Evolutionary conservation across 2,113 vertebrate genomes (phyloP), one percentile per base, ranked within the genome.

Genomic region (Chloropsis hardwickii): DNA sequence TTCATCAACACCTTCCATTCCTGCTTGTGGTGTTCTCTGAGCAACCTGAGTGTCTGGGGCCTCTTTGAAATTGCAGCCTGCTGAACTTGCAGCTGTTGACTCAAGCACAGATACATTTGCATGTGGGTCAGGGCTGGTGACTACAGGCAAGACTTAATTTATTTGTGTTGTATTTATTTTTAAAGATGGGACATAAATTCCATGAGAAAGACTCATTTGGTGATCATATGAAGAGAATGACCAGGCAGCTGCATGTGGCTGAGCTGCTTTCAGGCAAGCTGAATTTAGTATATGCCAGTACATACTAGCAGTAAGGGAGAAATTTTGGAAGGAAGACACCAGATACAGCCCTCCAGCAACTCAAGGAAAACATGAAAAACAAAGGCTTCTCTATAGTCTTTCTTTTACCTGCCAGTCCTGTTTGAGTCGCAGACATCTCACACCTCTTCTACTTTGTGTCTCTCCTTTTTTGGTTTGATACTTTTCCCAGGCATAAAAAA

Each of bases 161-260:
- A 10, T 79, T 79, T 58, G 27, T 54, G 56, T 51, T 86, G 42
- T n/a, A 44, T 71, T 86, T 95, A 92, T 94, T 90, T 95, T 94
- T 92, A 86, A 95, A 92, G 83, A 91, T 84, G 88, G 84, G 74
- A 95, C 93, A 90, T 28, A 80, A 76, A 84, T 97, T 96, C 95
- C 95, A n/a, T 94, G 66, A 82, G 42, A 89, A 12, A 53, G 40
- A 93, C 78, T 97, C 95, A 95, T 72, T 85, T 47, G 56, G 51
- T 42, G 73, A 83, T 97, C 92, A 94, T 70, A 88, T 83, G 95
- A 80, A 56, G 73, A 77, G 64, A 42, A 74, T 94, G 92, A 95
- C 64, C 50, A 80, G 69, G 92, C 78, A 54, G 60, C 76, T 73
- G 39, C 76, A 86, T 4, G 2, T 53, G 67, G 64, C 39, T 61